Evolutionary conservation across 2,888 invertebrate genomes (phyloP), one percentile per base, ranked within the genome.

Genomic region (Synanthedon vespiformis): DNA sequence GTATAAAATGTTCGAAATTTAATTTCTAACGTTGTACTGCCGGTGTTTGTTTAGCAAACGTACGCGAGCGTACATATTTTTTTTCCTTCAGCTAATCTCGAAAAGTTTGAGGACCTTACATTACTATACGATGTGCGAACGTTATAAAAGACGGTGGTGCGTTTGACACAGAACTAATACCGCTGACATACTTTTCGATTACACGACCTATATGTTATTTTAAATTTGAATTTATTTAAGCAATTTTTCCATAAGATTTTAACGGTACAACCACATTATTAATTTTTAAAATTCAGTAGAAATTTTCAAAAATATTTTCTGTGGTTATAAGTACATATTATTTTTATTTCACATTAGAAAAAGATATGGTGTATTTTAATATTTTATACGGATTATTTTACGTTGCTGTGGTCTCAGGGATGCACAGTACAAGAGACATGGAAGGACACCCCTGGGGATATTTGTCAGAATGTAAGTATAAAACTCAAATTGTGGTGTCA

Each of bases 361-460:
- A n/a, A 44, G 13, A 44, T 13, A 44, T 44, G 44, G 44, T 44
- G 44, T 13, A n/a, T 12, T 2, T 44, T 6, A 44, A n/a, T 41
- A 4, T 13, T 3, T 6, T 40, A 10, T 40, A 4, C 12, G 12
- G 61, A n/a, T 58, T 48, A 51, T 49, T 59, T 34, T 55, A 62
- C 6, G 13, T 67, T 27, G 58, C 63, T 8, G 53, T 58, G 55
- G 63, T 62, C 49, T 48, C 55, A 1, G 52, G 65, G 0, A 69
- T 74, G 68, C 55, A 67, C n/a, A 77, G 75, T 56, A 67, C 70
- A 0, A 77, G 71, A 41, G 62, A 62, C 12, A 27, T 74, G 53
- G 81, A 79, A 50, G 83, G 83, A 0, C 76, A 78, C 56, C 68
- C 80, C 2, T 53, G 62, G 0, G 83, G 82, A 54, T 78, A 68